These are phyloP conservation scores for Atractosteus spatula DNA, from an alignment of 2,113 vertebrate species.

Conservation along the genomic window DNA sequence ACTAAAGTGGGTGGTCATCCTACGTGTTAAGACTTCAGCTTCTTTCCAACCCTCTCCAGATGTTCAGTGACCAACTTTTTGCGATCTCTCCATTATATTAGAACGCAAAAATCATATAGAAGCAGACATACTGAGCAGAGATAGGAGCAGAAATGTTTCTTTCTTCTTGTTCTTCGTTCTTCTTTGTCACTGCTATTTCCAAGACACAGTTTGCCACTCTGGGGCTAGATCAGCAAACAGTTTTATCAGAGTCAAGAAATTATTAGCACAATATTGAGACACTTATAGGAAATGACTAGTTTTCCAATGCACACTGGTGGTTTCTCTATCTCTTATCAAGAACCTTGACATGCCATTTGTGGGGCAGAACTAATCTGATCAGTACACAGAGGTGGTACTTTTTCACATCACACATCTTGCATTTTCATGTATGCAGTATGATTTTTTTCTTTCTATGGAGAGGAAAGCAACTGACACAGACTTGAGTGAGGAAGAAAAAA, in stretches of 20 bases:
- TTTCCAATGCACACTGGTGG: too few relatives aligned
- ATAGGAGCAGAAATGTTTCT: conserved; percentile 20
- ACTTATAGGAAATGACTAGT: background rate
- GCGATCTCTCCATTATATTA: conserved; percentile 9
- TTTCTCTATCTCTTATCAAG: too few relatives aligned
- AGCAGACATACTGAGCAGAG: background rate
- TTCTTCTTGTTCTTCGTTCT: background rate
- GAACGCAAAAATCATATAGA: background rate
- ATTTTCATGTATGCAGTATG: too few relatives aligned
- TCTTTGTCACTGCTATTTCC: background rate
- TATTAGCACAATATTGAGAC: conserved; percentile 5
- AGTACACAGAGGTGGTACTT: too few relatives aligned
- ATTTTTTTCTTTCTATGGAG: too few relatives aligned
- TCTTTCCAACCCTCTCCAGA: conserved; percentile 11
- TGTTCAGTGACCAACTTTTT: conserved; percentile 1
- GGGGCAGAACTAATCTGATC: too few relatives aligned
- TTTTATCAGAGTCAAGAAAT: background rate
- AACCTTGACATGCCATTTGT: too few relatives aligned
- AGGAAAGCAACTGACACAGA: too few relatives aligned
- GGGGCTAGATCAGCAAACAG: background rate
- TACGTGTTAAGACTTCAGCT: conserved; percentile 28
- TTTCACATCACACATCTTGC: too few relatives aligned
- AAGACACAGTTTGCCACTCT: background rate
- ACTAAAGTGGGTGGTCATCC: conserved; percentile 6
- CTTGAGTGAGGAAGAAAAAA: too few relatives aligned